Conservation (phyloP, 2,113 vertebrate species). For the Calonectris borealis region DNA sequence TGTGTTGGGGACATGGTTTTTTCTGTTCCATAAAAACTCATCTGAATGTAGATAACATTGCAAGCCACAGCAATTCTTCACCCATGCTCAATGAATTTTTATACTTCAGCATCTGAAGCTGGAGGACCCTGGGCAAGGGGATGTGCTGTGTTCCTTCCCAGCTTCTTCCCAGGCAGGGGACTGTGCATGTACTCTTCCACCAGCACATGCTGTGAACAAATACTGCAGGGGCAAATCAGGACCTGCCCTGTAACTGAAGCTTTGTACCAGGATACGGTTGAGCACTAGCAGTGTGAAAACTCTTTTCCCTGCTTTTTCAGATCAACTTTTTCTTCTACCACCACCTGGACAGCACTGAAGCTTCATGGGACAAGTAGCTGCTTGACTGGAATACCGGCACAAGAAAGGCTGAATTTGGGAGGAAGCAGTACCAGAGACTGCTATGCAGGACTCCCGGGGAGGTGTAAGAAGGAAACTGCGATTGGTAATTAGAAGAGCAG, state of each 20-base stretch:
- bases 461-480: accelerated
- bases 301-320: background rate
- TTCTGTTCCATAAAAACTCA: background rate
- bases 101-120: background rate
- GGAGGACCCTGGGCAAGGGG: background rate
- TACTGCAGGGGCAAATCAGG: background rate
- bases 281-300: background rate
- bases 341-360: background rate
- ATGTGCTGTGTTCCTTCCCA: background rate
- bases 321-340: background rate
- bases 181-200: background rate
- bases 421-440: background rate
- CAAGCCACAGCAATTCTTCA: background rate
- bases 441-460: background rate
- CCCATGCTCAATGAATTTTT: background rate
- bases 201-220: background rate
- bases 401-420: background rate
- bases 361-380: background rate
- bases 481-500: background rate
- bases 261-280: background rate
- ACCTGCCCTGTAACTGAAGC: background rate
- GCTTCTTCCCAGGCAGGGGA: background rate
- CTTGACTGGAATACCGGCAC: background rate
- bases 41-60: background rate
- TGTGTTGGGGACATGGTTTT: background rate